Evolutionary conservation across 2,888 invertebrate genomes (phyloP), one percentile per base, ranked within the genome.

Genomic region (Tyria jacobaeae): DNA sequence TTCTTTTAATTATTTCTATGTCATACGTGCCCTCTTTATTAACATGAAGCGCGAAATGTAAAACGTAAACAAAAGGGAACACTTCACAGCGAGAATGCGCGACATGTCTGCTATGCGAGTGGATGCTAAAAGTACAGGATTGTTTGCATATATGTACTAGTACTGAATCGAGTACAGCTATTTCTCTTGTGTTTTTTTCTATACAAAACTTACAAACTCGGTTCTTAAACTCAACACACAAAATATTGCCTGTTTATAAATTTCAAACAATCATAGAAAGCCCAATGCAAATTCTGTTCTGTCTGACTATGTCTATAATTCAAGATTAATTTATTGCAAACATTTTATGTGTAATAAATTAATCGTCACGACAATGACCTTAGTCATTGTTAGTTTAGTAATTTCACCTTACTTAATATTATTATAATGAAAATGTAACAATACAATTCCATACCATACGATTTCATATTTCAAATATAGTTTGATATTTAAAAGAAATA

Each of bases 21-120:
- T 76, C 71, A 66, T 77, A 75, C 75, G 75, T 76, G 74, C 79
- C 64, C 73, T 67, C 78, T 86, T 81, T 86, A 85, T 85, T 83
- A 85, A 76, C 81, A 76, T 75, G 78, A 73, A 80, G 71, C 68
- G 77, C 71, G 72, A 80, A 84, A 85, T 86, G 83, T 82, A 79
- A 82, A 83, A 76, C 70, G 75, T 69, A 75, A 81, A 86, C 85
- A 86, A 86, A 85, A 81, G 80, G 64, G 62, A 62, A 70, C 76
- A 79, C 83, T 85, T 82, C 75, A 75, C 57, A 48, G 54, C 50
- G 56, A 66, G 76, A 70, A 78, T 76, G 75, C 72, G 66, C 69
- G 71, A 67, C 71, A 67, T 72, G 59, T 60, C 68, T 48, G 57
- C 62, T 60, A 71, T 60, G 59, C 41, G 52, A 66, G 51, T 59